Evolutionary conservation across 2,113 vertebrate genomes (phyloP).

Genomic region (Panthera uncia): DNA sequence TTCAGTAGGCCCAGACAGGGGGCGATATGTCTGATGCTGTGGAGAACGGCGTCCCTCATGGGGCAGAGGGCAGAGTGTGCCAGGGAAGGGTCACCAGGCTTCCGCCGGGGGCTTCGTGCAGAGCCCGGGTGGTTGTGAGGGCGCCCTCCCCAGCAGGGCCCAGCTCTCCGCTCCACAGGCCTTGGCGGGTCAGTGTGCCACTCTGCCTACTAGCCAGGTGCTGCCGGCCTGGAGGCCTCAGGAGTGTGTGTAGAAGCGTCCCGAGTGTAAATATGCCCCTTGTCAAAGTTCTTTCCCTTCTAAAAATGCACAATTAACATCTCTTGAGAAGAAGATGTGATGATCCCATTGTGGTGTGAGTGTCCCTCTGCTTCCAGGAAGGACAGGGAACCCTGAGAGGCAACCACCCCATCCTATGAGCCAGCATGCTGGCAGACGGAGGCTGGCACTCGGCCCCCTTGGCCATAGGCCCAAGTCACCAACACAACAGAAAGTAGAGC

Average conservation of each 20-base stretch:
- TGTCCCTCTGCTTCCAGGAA: not conserved
- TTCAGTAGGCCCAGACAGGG: not conserved
- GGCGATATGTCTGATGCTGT: not conserved
- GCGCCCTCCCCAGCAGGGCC: not conserved
- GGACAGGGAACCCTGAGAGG: not conserved
- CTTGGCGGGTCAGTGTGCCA: rapidly evolving
- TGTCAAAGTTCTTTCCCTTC: not conserved
- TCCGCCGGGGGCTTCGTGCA: not conserved
- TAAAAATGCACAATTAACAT: not conserved
- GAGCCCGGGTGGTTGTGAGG: not conserved
- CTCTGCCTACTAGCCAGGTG: not conserved
- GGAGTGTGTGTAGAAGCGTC: rapidly evolving
- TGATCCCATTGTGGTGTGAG: not conserved
- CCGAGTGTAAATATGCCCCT: not conserved
- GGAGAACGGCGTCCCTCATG: not conserved
- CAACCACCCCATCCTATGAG: rapidly evolving
- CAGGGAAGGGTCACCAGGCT: not conserved
- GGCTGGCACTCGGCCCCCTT: not conserved
- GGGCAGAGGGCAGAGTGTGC: not conserved
- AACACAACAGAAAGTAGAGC: not conserved
- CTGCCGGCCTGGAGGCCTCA: not conserved
- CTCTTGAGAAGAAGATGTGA: not conserved
- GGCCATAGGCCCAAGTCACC: not conserved
- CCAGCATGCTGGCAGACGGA: not conserved
- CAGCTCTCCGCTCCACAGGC: not conserved